Percentiles rank a stretch among this genome's conserved stretches.
phyloP scores from a whole-genome alignment of 2,113 vertebrate genomes.

The Myodes glareolus region DNA sequence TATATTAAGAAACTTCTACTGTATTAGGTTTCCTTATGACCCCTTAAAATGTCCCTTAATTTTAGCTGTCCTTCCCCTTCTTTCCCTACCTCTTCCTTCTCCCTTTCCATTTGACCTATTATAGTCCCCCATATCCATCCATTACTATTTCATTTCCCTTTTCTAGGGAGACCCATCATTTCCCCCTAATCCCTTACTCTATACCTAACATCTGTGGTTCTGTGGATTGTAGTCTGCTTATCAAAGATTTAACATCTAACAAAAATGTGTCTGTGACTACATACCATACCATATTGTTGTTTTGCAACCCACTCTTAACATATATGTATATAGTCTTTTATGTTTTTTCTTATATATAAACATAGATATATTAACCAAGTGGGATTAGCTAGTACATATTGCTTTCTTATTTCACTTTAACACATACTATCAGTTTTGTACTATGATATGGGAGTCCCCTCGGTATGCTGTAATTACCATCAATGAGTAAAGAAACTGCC shows the following conservation, averaged over 20 bases:
- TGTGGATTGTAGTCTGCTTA: background rate
- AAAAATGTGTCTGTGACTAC: background rate
- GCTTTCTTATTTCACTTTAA: background rate
- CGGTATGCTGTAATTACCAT: no score
- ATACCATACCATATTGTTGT: background rate
- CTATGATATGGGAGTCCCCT: background rate
- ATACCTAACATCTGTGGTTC: background rate
- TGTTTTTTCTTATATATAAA: background rate
- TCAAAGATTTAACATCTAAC: background rate
- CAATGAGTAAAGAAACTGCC: no score
- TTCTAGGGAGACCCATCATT: background rate
- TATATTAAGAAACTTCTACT: background rate
- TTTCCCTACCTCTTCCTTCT: background rate
- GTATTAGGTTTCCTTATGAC: background rate
- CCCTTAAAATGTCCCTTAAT: background rate
- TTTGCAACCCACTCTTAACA: background rate
- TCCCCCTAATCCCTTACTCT: background rate
- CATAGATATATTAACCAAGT: background rate
- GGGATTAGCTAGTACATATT: background rate
- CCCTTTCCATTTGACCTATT: background rate
- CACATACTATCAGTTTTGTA: constrained; percentile 13
- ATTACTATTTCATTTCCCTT: background rate
- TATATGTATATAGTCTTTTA: background rate
- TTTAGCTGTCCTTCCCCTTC: background rate
- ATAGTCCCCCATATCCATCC: background rate